Conservation (phyloP, 2,888 invertebrate species). For the Melikaiella ostensackeni region DNA sequence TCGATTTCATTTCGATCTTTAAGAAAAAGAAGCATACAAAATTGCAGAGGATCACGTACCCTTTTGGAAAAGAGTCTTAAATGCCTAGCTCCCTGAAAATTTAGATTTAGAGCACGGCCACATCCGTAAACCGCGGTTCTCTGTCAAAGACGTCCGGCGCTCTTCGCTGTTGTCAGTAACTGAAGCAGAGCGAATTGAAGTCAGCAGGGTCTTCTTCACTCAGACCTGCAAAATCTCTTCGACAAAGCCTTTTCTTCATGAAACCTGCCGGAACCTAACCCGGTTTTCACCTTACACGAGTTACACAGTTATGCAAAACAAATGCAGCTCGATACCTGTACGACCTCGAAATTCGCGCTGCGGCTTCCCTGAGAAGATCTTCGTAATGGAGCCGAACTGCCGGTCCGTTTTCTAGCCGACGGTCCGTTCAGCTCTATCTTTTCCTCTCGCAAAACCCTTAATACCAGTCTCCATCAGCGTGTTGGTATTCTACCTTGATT, state of each 20-base stretch:
- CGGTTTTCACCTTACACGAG: constrained; percentile 59
- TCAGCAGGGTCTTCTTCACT: constrained; percentile 46
- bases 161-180: constrained; percentile 65
- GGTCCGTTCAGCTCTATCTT: constrained; percentile 28
- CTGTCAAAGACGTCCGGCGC: constrained; percentile 60
- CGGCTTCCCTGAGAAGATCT: constrained; percentile 41
- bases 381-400: constrained; percentile 19
- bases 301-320: constrained; percentile 71
- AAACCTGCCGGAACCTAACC: constrained; percentile 44
- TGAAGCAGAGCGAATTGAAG: constrained; percentile 70
- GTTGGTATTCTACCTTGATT: constrained; percentile 66
- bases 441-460: constrained; percentile 12
- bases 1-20: too few relatives aligned
- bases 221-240: constrained; percentile 11
- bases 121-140: constrained; percentile 67
- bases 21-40: too few relatives aligned
- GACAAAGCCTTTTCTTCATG: constrained; percentile 43
- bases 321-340: constrained; percentile 66
- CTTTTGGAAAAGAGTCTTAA: constrained; percentile 25
- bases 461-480: constrained; percentile 7
- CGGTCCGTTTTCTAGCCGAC: constrained; percentile 32
- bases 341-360: constrained; percentile 44
- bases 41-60: constrained; percentile 39
- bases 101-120: constrained; percentile 48
- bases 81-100: constrained; percentile 2